phyloP scores from a whole-genome alignment of 1,140 invertebrate genomes.

The Pogonus chalceus region DNA sequence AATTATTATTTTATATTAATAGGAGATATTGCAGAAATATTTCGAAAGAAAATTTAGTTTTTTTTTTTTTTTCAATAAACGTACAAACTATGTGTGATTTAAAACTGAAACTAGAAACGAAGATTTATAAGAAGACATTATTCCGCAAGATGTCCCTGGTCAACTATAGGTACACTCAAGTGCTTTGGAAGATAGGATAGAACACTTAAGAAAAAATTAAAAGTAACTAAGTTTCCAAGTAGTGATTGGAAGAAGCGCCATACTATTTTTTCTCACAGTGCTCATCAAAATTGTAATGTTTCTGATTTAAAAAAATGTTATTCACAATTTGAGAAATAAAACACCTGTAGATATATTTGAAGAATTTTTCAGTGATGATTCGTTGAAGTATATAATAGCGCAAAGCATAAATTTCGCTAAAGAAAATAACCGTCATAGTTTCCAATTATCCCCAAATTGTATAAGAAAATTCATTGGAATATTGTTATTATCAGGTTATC shows the following conservation, averaged over 20 bases:
- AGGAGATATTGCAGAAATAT: no score
- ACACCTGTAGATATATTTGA: constrained; percentile 1
- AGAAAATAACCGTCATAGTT: constrained; percentile 1
- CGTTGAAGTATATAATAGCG: not conserved
- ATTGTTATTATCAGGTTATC: constrained; percentile 1
- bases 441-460: not conserved
- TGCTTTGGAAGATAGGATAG: not conserved
- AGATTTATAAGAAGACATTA: not conserved
- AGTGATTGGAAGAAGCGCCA: not conserved
- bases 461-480: constrained; percentile 4
- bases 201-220: not conserved
- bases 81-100: no score
- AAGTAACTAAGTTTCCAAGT: not conserved
- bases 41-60: no score
- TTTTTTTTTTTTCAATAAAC: no score
- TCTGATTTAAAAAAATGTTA: not conserved
- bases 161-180: not conserved
- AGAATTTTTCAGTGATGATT: not conserved
- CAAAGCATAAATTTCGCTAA: constrained; percentile 5
- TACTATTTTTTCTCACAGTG: not conserved
- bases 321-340: not conserved
- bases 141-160: not conserved
- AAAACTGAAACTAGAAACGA: no score
- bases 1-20: no score
- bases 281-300: not conserved